Base-by-base conservation (phyloP, 2,797 vertebrate genomes). In the Cyprinodon diabolis region DNA sequence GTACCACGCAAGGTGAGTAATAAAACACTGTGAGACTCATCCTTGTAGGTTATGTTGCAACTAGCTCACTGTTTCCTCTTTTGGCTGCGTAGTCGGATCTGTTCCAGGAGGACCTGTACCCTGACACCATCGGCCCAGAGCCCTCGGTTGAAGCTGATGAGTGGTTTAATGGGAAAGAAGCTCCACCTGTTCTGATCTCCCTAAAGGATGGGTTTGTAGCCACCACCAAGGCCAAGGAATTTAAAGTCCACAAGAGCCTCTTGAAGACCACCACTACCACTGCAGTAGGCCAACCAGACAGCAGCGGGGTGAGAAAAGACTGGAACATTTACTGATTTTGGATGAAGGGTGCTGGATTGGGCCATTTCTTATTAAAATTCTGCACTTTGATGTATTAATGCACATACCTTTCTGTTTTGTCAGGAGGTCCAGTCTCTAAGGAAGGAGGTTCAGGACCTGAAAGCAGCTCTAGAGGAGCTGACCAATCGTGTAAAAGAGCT, bases 1-100 rank as follows among this genome's bases (percentile, higher is more conserved):
- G 97, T 98, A 72, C 97, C 97, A 35, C 94, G 97, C 47, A 98
- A 98, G 96, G 97, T 98, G 89, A 91, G 4, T 5, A 1, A 48
- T 8, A 6, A 45, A 25, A 13, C 23, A 11, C 40, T 23, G 15
- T 3, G 4, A 57, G 66, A 30, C 37, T 1, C 14, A 9, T 4
- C 13, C 66, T 13, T 48, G 14, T 30, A 6, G 17, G 8, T 23
- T 19, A 0, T 0, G 40, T 19, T 62, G 21, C 43, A 30, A 47
- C 11, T 0, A 17, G 54, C 40, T 67, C 19, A 15, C 15, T 3
- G 7, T 55, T n/a, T 49, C 19, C 19, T 23, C 15, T 19, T 79
- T 43, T 69, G 49, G 58, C 66, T 15, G 52, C 49, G 15, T 68
- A 96, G 95, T 95, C 94, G 2, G 95, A 96, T 76, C 91, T 95